Evolutionary conservation across 1,140 invertebrate species (phyloP), one percentile per base, ranked within the genome.

Genomic region (Papilio xuthus): DNA sequence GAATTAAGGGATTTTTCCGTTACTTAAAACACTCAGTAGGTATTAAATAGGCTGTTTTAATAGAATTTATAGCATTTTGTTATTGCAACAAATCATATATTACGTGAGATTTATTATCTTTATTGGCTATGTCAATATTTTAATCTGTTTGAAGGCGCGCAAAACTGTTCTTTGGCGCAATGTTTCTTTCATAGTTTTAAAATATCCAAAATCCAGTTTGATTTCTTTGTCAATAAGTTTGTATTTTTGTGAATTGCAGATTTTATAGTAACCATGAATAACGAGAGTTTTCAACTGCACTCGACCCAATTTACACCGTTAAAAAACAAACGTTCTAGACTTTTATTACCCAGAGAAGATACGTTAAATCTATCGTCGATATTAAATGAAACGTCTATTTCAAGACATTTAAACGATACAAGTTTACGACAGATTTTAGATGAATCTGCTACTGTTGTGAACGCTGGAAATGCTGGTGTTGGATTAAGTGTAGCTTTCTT

Each of bases 381-480:
- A 79, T 81, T 91, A 13, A 93, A 92, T 77, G 92, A 94, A 82
- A 90, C 92, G 0, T 91, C 91, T 44, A 85, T 92, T 76, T 93
- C 91, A 41, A 93, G 91, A 92, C 90, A 84, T 74, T 83, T 93
- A 8, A 94, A 94, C 78, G 93, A 94, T 83, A 93, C 92, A 23
- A 93, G 89, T 82, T 85, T 94, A 44, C 84, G 92, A 15, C 89
- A 93, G 83, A 89, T 92, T 60, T 82, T 94, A 56, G 89, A 94
- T 80, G 92, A 93, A 75, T 92, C 92, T 50, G 91, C 92, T 75
- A 82, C 94, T 60, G 63, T 91, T 50, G 67, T 92, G 7, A 88
- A 84, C 75, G 77, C 85, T n/a, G 87, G 88, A n/a, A 89, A 84
- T 71, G 85, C 88, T 50, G 87, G 93, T 83, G 81, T 91, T 82